Base-by-base conservation (phyloP, 2,797 vertebrate genomes). In the Acanthiza pusilla region DNA sequence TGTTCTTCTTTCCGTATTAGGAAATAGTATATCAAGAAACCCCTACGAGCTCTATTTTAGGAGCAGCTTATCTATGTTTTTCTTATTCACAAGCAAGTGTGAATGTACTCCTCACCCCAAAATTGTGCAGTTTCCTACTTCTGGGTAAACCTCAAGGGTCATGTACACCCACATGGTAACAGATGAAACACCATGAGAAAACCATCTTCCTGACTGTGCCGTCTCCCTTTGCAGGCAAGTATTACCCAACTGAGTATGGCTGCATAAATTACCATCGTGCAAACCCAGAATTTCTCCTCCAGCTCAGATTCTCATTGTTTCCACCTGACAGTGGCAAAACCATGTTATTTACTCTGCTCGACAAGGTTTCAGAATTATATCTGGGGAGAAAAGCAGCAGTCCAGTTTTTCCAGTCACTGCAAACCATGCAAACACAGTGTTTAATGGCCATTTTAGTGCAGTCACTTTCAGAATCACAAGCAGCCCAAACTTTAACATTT, bases 111-210 rank as follows among this genome's bases (percentile, higher is more conserved):
- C 63, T 32, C 78, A 85, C 26, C 42, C 61, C 54, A 81, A 74
- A 94, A 86, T 93, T 77, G 94, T 25, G 51, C 85, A 91, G 85
- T 78, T 95, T 94, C 85, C 91, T 89, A 75, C 82, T 85, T 75
- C 45, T 81, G 50, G 51, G 76, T 88, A 74, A 92, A 73, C 82
- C 66, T 93, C 93, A 88, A 58, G 82, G 88, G 91, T 86, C 76
- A 78, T 2, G 9, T 20, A 89, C 91, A 77, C 85, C 89, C 85
- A 94, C 89, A 32, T 1, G 2, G 38, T 27, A 77, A 81, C 34
- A 95, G 82, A 93, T 88, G 66, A 94, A 94, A 89, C 54, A 80
- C 47, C 82, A 57, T 1, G 25, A 92, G 85, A 85, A 96, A 95
- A 58, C 14, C 58, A 77, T 17, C 88, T 34, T 74, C 73, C 76